These are phyloP conservation scores for Brachypteracias leptosomus DNA, from an alignment of 2,113 vertebrate genomes.

Conservation along the genomic window DNA sequence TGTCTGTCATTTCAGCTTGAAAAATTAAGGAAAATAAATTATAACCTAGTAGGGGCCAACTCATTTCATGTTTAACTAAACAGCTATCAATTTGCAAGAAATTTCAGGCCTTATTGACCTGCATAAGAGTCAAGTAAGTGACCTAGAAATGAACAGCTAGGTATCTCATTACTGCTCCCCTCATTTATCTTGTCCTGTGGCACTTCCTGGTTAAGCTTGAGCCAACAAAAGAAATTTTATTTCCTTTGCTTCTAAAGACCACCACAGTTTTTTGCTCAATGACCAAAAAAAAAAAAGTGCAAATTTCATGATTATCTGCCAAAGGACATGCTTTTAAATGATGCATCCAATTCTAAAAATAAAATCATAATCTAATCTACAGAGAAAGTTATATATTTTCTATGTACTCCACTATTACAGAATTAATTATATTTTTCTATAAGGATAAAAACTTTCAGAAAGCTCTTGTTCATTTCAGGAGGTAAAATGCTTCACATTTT, in stretches of 20 bases:
- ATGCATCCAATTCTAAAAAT: not conserved
- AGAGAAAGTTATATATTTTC: not conserved
- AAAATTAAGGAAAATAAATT: not conserved
- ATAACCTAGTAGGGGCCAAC: not conserved
- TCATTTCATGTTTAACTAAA: not conserved
- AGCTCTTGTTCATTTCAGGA: not conserved
- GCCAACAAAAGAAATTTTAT: not conserved
- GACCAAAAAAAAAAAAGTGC: not conserved
- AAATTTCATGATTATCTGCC: not conserved
- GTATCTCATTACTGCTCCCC: not conserved
- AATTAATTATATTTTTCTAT: not conserved
- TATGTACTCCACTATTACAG: not conserved
- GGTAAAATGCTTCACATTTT: not conserved
- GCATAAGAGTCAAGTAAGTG: not conserved
- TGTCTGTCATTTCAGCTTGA: not conserved
- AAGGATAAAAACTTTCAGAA: not conserved
- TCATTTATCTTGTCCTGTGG: not conserved
- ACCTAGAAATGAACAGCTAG: conserved; percentile 4
- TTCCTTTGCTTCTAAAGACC: not conserved
- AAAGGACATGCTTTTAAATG: not conserved
- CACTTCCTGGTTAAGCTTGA: not conserved
- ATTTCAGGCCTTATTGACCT: not conserved
- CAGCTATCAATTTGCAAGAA: not conserved
- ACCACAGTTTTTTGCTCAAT: not conserved
- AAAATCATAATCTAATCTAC: not conserved